Evolutionary conservation across 2,888 invertebrate genomes (phyloP), one percentile per base, ranked within the genome.

Genomic region (Dendrolimus pini): DNA sequence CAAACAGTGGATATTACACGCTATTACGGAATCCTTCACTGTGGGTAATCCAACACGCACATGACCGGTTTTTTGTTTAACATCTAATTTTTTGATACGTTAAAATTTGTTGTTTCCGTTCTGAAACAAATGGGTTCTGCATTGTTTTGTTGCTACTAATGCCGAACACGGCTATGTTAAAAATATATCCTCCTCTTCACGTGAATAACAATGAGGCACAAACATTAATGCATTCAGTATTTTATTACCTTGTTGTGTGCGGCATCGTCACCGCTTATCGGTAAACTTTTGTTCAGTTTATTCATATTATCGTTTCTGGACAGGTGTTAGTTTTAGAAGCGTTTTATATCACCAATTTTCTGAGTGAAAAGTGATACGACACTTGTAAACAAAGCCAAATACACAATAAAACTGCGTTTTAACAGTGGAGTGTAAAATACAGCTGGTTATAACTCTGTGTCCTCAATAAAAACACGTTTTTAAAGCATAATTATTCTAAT

Each of bases 61-160:
- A 6, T 30, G 30, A 60, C 30, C 53, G 30, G 55, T 14, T 61
- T 56, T 30, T 52, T 30, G 1, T 14, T 53, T 3, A 55, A 57
- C 58, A 58, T 67, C 65, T 69, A 69, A 74, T 47, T 68, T 30
- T 73, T 68, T 58, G 63, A 64, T 72, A 62, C 65, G 70, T 75
- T 69, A 71, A 77, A 76, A 77, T 76, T 66, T 71, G 73, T 74
- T 70, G 68, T 75, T 76, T 79, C 78, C 78, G 77, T 67, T 70
- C 69, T 55, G 55, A 63, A 65, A 69, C 67, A 69, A 69, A 74
- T 74, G 66, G 67, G 70, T 61, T 61, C 58, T 69, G 74, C 70
- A 78, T 80, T 80, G 77, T 80, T 77, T 75, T 67, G 67, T 63
- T 66, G 60, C 60, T 62, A 60, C 61, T 62, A 69, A 69, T 68